phyloP scores from a whole-genome alignment of 2,888 invertebrate species.

The Xylota segnis region DNA sequence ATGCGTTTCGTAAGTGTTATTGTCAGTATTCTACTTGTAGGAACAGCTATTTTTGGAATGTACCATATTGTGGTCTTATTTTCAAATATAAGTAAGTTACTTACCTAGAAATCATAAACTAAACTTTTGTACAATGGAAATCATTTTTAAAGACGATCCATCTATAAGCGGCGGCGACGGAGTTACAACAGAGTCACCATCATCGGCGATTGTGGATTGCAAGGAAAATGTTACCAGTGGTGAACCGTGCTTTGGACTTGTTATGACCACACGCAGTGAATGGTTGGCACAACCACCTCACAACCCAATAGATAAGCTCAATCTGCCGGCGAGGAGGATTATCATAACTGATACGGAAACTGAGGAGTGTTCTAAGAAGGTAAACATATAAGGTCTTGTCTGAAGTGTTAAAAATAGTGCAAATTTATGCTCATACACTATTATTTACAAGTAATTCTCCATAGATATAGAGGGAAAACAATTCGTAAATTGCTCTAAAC shows the following conservation, averaged over 20 bases:
- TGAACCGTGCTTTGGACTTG: constrained; percentile 54
- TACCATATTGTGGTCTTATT: constrained; percentile 49
- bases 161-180: not conserved
- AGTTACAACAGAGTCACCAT: not conserved
- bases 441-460: not conserved
- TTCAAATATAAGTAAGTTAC: constrained; percentile 52
- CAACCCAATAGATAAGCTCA: constrained; percentile 31
- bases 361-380: constrained; percentile 35
- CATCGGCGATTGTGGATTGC: constrained; percentile 19
- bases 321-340: constrained; percentile 18
- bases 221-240: constrained; percentile 20
- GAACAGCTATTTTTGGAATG: constrained; percentile 38
- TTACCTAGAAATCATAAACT: not conserved
- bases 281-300: constrained; percentile 53
- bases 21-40: constrained; percentile 22
- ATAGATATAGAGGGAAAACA: too few relatives aligned
- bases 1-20: constrained; percentile 32
- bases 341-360: constrained; percentile 43
- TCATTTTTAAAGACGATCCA: constrained; percentile 22
- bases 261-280: constrained; percentile 51
- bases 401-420: not conserved
- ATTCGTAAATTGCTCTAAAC: too few relatives aligned
- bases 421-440: not conserved
- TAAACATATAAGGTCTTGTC: too few relatives aligned
- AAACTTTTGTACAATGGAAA: not conserved